These are phyloP conservation scores for Paramisgurnus dabryanus DNA, from an alignment of 2,113 vertebrate genomes.

Conservation along the genomic window DNA sequence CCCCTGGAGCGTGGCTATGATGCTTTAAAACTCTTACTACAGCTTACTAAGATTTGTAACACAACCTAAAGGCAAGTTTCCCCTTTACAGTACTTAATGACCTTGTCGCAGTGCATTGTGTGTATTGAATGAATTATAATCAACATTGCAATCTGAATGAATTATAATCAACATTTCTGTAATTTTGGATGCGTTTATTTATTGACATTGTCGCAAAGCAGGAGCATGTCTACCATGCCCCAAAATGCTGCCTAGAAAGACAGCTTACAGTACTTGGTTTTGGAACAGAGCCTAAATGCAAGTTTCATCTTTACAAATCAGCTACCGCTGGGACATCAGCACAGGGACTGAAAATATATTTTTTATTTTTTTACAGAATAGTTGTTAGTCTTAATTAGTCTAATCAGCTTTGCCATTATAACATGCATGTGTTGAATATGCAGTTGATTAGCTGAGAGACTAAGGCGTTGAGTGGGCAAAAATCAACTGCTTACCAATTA, in stretches of 20 bases:
- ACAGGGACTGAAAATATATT: neutral
- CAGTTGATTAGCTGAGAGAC: conserved; percentile 22
- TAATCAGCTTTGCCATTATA: conserved; percentile 13
- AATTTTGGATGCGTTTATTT: no score
- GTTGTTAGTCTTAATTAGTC: conserved; percentile 34
- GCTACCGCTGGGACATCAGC: neutral
- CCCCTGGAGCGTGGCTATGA: no score
- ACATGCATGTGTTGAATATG: conserved; percentile 4
- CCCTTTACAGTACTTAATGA: no score
- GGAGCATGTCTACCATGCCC: neutral
- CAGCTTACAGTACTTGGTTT: neutral
- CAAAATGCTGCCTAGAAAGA: neutral
- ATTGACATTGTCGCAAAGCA: no score
- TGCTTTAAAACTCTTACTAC: no score
- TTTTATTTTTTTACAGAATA: neutral
- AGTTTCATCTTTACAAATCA: neutral
- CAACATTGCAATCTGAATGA: no score
- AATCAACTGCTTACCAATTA: conserved; percentile 23
- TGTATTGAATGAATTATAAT: no score
- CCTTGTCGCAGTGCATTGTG: no score
- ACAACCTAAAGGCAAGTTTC: no score
- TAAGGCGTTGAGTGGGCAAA: neutral
- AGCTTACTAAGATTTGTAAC: no score
- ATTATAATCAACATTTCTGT: no score
- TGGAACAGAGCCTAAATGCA: neutral